Evolutionary conservation across 2,888 invertebrate species (phyloP).

Genomic region (Aphelenchoides bicaudatus): DNA sequence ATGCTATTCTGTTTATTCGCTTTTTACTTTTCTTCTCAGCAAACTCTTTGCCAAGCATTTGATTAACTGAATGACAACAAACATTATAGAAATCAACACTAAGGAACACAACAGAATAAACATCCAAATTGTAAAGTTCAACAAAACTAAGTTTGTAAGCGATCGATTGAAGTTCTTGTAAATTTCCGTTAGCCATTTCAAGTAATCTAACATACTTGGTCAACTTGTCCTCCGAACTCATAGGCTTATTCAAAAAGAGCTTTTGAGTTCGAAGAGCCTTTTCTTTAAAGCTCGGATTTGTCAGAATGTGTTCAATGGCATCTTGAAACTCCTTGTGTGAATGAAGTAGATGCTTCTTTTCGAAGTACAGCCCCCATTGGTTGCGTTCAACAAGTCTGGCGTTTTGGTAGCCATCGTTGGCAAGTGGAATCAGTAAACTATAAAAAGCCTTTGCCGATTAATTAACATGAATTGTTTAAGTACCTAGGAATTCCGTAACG

Average conservation of each 20-base stretch:
- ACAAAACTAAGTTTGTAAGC: neutral
- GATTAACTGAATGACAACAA: too few relatives aligned
- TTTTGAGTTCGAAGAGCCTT: conserved; percentile 23
- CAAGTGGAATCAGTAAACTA: conserved; percentile 35
- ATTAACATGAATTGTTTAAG: neutral
- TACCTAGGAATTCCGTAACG: conserved; percentile 34
- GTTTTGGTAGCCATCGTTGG: conserved; percentile 31
- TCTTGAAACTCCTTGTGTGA: conserved; percentile 26
- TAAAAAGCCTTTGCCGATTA: neutral
- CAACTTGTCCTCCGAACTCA: conserved; percentile 20
- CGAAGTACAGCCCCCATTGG: conserved; percentile 39
- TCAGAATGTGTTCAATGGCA: conserved; percentile 30
- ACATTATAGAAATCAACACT: too few relatives aligned
- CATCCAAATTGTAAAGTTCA: conserved; percentile 12
- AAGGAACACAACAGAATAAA: too few relatives aligned
- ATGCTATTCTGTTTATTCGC: neutral
- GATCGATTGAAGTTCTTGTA: conserved; percentile 22
- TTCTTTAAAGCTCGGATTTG: conserved; percentile 22
- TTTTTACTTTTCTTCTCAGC: too few relatives aligned
- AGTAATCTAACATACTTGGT: conserved; percentile 21
- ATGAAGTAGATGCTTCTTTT: conserved; percentile 23
- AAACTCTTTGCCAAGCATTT: too few relatives aligned
- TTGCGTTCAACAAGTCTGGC: conserved; percentile 34
- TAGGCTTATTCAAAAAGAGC: conserved; percentile 24
- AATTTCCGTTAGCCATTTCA: conserved; percentile 18